Percentiles rank a stretch among this genome's conserved stretches.
Evolutionary conservation across 1,140 invertebrate genomes (phyloP).

Genomic region (Bilobella aurantiaca): DNA sequence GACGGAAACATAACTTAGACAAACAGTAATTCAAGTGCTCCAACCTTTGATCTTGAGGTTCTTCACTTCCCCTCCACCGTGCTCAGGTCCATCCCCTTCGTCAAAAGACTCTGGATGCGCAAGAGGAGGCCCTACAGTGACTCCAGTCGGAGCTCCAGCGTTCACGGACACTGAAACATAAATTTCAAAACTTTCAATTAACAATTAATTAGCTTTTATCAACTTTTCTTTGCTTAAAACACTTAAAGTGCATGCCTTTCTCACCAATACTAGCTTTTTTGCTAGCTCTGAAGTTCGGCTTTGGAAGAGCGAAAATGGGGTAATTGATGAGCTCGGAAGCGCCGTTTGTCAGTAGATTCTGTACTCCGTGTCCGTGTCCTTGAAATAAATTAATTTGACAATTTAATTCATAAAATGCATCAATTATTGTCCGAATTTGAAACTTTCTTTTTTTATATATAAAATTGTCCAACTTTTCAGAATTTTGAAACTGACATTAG

Average conservation of each 20-base stretch:
- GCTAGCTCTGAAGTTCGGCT: neutral
- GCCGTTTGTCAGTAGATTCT: neutral
- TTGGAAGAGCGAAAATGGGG: neutral
- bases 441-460: no score
- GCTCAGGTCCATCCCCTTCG: neutral
- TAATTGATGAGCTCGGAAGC: neutral
- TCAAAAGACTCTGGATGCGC: neutral
- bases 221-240: no score
- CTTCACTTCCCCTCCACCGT: neutral
- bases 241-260: neutral
- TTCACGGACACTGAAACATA: neutral
- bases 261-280: neutral
- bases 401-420: no score
- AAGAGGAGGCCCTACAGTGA: neutral
- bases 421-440: no score
- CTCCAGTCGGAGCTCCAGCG: neutral
- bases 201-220: no score
- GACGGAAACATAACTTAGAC: no score
- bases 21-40: neutral
- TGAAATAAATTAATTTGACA: no score
- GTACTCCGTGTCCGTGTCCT: neutral
- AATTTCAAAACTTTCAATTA: neutral
- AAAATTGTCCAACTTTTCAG: neutral
- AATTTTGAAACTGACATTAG: neutral
- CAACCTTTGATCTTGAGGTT: neutral